These are phyloP conservation scores for Pteronura brasiliensis DNA, from an alignment of 2,113 vertebrate genomes.

Conservation along the genomic window DNA sequence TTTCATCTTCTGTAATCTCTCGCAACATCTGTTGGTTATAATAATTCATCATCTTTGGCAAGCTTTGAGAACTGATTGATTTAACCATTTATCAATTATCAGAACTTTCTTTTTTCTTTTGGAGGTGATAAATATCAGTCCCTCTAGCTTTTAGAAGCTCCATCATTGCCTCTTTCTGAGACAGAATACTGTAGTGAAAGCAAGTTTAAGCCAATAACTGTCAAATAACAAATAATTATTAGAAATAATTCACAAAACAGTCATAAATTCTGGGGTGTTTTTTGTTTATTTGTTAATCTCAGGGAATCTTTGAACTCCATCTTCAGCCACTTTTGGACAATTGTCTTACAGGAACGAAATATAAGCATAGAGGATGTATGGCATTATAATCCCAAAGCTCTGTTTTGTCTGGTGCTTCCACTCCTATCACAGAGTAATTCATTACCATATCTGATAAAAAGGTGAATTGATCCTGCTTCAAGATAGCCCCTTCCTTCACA, in stretches of 20 bases:
- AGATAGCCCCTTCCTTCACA: not conserved
- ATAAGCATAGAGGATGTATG: not conserved
- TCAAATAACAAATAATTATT: not conserved
- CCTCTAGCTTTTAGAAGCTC: not conserved
- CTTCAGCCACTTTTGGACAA: not conserved
- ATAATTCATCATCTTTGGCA: not conserved
- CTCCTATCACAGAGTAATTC: not conserved
- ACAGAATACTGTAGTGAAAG: not conserved
- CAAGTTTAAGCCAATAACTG: not conserved
- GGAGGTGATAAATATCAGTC: not conserved
- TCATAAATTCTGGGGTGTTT: not conserved
- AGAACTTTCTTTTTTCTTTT: not conserved
- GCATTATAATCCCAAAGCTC: not conserved
- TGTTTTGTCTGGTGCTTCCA: not conserved
- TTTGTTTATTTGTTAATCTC: not conserved
- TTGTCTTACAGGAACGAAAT: not conserved
- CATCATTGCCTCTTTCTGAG: not conserved
- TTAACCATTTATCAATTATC: not conserved
- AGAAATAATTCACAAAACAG: not conserved
- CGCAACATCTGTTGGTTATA: not conserved
- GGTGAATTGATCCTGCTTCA: not conserved
- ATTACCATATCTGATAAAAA: not conserved
- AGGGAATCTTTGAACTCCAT: not conserved
- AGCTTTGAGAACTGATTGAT: not conserved
- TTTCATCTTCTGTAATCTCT: not conserved